Base-by-base conservation (phyloP, 2,113 vertebrate genomes). In the Indicator indicator region DNA sequence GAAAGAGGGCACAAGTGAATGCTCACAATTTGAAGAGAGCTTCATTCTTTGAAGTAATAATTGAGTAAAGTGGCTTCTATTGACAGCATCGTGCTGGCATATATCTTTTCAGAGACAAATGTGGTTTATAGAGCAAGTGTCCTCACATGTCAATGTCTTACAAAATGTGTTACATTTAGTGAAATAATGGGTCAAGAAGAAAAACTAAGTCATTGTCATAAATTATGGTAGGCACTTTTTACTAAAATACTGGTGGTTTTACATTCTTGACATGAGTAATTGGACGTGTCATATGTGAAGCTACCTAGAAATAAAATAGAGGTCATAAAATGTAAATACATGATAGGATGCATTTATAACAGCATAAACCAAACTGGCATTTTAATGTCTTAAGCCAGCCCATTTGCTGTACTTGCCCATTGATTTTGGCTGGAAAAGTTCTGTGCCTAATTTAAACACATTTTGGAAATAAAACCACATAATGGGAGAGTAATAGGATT, bases 261-360 rank as follows among this genome's bases (percentile, higher is more conserved):
- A 96, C 92, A 89, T 96, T 94, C 91, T 96, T 96, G 91, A 95
- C 94, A 91, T 97, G 97, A 98, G 73, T 98, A 96, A 98, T 95
- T 96, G 90, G 91, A 81, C 90, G 71, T 97, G 95, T 97, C 96
- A 94, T 95, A 92, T 97, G 83, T 97, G 93, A 97, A 96, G 93
- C 95, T 97, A 95, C 92, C 87, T 94, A 95, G 89, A 91, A 94
- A 97, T 97, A 97, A 98, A 98, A 96, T 88, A 94, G 93, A 90
- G 85, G 86, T 96, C 92, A 94, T 98, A 98, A 98, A 98, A 97
- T 87, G 78, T 97, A 96, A 97, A 97, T 95, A 97, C 93, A 95
- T 93, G 91, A 96, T 97, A 91, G 79, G 83, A 94, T 64, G 92
- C 97, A 96, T 98, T 98, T 98, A 97, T 95, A 96, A 95, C 96